These are phyloP conservation scores for Pegoplata infirma DNA, from an alignment of 2,888 invertebrate genomes.

Conservation along the genomic window DNA sequence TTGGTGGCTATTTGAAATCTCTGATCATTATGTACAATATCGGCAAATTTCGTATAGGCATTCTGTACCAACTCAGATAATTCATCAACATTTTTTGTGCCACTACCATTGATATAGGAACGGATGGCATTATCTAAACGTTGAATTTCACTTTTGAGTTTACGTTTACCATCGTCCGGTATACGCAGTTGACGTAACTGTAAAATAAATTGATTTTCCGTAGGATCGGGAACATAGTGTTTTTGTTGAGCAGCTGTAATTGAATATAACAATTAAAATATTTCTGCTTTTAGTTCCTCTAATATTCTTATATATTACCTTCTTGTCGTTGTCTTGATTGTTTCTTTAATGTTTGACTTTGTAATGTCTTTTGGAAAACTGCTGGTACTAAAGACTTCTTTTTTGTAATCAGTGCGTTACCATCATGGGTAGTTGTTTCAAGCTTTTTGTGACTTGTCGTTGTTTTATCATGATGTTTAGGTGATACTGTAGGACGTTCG, in stretches of 20 bases:
- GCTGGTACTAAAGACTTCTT: conserved; percentile 74
- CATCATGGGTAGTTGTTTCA: conserved; percentile 28
- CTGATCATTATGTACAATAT: conserved; percentile 73
- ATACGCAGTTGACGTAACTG: conserved; percentile 75
- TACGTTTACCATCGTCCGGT: conserved; percentile 76
- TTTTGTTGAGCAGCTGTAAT: conserved; percentile 64
- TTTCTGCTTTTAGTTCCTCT: neutral
- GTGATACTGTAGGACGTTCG: conserved; percentile 54
- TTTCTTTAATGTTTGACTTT: conserved; percentile 59
- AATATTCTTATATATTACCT: conserved; percentile 44
- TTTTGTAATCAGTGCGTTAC: conserved; percentile 67
- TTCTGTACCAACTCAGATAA: conserved; percentile 93
- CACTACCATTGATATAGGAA: conserved; percentile 70
- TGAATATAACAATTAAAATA: neutral
- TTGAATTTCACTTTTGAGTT: conserved; percentile 75
- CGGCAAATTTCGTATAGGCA: conserved; percentile 82
- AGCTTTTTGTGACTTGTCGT: conserved; percentile 24
- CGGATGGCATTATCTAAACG: conserved; percentile 74
- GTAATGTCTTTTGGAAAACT: conserved; percentile 74
- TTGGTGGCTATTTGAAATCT: conserved; percentile 73
- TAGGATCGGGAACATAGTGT: conserved; percentile 71
- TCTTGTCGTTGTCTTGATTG: conserved; percentile 56
- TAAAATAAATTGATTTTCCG: conserved; percentile 73
- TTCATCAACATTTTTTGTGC: conserved; percentile 83
- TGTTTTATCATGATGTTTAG: conserved; percentile 32